phyloP scores from a whole-genome alignment of 1,140 invertebrate species.

The Neodiprion virginianus region DNA sequence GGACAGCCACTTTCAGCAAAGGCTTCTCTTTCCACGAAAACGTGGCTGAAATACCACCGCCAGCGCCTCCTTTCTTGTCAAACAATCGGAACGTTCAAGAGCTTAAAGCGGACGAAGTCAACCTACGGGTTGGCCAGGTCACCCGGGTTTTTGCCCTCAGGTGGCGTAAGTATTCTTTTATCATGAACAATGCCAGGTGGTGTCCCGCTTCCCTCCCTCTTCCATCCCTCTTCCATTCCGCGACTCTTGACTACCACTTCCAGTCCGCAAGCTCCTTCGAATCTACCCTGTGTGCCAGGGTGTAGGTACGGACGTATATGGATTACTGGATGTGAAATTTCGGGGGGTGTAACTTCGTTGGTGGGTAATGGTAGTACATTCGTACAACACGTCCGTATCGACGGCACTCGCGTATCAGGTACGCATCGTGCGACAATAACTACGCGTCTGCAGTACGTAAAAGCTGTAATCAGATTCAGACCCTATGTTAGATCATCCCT shows the following conservation, averaged over 20 bases:
- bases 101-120: not conserved
- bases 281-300: too few relatives aligned
- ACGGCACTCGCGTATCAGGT: too few relatives aligned
- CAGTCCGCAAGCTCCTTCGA: too few relatives aligned
- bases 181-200: not conserved
- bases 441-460: not conserved
- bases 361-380: too few relatives aligned
- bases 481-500: not conserved
- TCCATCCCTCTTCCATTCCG: not conserved
- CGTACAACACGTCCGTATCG: too few relatives aligned
- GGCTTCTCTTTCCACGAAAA: not conserved
- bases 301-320: too few relatives aligned
- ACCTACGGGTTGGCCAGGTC: not conserved
- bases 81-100: not conserved
- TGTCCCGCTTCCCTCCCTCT: not conserved
- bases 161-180: not conserved
- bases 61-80: not conserved
- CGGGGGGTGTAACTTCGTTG: too few relatives aligned
- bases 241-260: too few relatives aligned
- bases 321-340: too few relatives aligned
- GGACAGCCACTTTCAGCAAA: not conserved
- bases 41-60: not conserved
- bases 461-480: not conserved
- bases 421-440: too few relatives aligned
- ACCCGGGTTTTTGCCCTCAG: not conserved